Base-by-base conservation (phyloP, 23 tunicate species). In the Botrylloides violaceus region DNA sequence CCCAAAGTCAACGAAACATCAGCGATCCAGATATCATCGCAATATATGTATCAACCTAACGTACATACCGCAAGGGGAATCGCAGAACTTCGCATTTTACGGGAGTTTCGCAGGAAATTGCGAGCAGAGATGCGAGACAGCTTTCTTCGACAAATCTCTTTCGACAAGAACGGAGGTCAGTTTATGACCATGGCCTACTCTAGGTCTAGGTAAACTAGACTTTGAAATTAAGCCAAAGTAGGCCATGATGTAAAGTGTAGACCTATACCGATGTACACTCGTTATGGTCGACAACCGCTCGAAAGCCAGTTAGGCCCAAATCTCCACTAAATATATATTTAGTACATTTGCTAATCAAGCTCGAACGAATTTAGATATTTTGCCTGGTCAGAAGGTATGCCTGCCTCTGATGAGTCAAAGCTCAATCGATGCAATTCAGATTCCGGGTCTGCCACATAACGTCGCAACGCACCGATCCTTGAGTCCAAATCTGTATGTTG, bases 401-500 rank as follows among this genome's bases (percentile, higher is more conserved):
- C 32, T 68, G 1, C 74, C 74, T 26, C 32, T 68, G 26, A 68
- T 43, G 74, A 68, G 74, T 43, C 58, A 38, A 43, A 18, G 74
- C 6, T 37, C 74, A 0, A 26, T 68, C 36, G 58, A 38, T 38
- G 58, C 36, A 68, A 68, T 68, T 37, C 36, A 68, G 12, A 68
- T 68, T 7, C 49, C 36, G 4, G 74, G 74, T 19, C 37, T 68
- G 37, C 74, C 56, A 28, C 2, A 68, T n/a, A 56, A 56, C 28
- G 37, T 23, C 6, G 47, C 43, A 28, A 68, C 58, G 19, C 74
- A 68, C 37, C 58, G 32, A 19, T 68, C 74, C 6, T 32, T 79
- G 1, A 58, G 68, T 28, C 83, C 83, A 4, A 79, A 79, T 43
- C 38, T 79, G 32, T 70, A 39, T 32, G 65, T 79, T 21, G 83